Base-by-base conservation (phyloP, 2,797 vertebrate genomes). In the Zalophus californianus region DNA sequence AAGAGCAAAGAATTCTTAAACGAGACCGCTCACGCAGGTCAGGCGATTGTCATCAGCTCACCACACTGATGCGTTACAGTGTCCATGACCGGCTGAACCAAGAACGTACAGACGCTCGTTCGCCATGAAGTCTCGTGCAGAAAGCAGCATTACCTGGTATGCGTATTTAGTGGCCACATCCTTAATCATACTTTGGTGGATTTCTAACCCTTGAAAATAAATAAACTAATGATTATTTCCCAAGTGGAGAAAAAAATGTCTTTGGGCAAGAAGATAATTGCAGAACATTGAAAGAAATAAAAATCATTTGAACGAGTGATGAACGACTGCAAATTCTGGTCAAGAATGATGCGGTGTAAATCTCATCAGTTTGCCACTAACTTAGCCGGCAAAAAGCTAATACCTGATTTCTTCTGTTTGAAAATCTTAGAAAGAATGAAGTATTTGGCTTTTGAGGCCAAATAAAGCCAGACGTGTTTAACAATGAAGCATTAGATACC, bases 331-430 rank as follows among this genome's bases (percentile, higher is more conserved):
- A 89, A 96, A 91, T 83, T 89, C 90, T 82, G 56, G 32, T 93
- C 72, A 96, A 93, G 48, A 89, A 86, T 92, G 15, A 50, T 18
- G 52, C 5, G 25, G 13, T 77, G 44, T 50, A 50, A 77, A 32
- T 50, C 16, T 84, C 18, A 27, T 95, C 60, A 48, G 27, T 54
- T 78, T 58, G 58, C 27, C 77, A 70, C 73, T 90, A 91, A 95
- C 83, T 87, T 91, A 95, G 80, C 84, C 48, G 41, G 91, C 18
- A 94, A 94, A 94, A 64, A 96, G 35, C 70, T 98, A 90, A 94
- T 93, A 60, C 4, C 60, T 98, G 90, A 95, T 91, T 93, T 98
- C 85, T 60, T 97, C 78, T 97, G 94, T 97, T 97, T 97, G 96
- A 89, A 95, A 97, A 80, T 80, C 95, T 75, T 93, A 85, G 38